phyloP scores from a whole-genome alignment of 2,797 vertebrate species.

The Vireo griseus region DNA sequence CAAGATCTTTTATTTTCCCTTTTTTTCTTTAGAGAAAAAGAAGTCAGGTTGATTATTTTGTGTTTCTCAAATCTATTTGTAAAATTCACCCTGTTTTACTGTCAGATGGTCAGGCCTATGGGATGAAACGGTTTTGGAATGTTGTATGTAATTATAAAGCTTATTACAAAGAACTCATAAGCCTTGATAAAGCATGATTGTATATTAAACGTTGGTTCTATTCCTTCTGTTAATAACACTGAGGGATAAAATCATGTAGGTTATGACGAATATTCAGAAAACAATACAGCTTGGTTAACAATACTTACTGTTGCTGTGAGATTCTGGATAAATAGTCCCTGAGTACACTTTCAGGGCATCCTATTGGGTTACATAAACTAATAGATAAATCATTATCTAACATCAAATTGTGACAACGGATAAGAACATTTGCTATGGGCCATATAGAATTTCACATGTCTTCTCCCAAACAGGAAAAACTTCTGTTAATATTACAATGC shows the following conservation, averaged over 20 bases:
- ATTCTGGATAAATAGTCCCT: background rate
- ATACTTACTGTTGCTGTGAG: background rate
- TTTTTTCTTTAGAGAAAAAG: background rate
- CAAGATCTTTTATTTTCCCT: background rate
- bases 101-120: background rate
- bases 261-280: background rate
- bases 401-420: background rate
- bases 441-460: background rate
- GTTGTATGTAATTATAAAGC: background rate
- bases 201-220: background rate
- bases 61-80: background rate
- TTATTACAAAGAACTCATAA: background rate
- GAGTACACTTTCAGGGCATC: background rate
- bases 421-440: background rate
- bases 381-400: background rate
- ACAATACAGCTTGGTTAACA: background rate
- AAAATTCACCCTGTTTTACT: background rate
- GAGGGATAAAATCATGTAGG: background rate
- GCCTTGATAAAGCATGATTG: background rate
- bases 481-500: background rate
- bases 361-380: background rate
- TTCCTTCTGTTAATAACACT: background rate
- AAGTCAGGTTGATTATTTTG: background rate
- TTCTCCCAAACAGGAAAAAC: background rate
- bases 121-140: background rate